Conservation (phyloP, 2,797 vertebrate species). For the Labeo calbasu region DNA sequence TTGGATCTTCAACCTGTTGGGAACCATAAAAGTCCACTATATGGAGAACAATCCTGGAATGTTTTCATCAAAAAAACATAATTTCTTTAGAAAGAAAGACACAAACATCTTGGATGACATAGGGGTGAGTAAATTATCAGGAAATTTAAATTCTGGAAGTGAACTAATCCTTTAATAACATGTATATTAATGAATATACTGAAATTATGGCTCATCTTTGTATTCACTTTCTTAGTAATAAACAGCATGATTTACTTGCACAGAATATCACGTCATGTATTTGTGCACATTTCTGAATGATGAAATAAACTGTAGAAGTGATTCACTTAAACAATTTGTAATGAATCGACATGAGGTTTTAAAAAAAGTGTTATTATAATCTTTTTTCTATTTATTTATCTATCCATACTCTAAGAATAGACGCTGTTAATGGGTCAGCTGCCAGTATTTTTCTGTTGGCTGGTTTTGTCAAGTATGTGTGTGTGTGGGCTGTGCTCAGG, state of each 20-base stretch:
- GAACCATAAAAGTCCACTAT: too few relatives aligned
- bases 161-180: too few relatives aligned
- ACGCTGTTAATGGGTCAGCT: conserved; percentile 7
- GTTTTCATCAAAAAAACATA: too few relatives aligned
- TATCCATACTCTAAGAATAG: background rate
- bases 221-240: too few relatives aligned
- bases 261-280: background rate
- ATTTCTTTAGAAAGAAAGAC: too few relatives aligned
- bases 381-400: background rate
- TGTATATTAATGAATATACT: too few relatives aligned
- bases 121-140: too few relatives aligned
- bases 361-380: background rate
- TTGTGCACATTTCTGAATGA: background rate
- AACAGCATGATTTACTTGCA: background rate
- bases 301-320: background rate
- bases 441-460: background rate
- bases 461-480: conserved; percentile 39
- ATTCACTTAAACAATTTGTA: background rate
- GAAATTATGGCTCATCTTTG: too few relatives aligned
- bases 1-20: too few relatives aligned
- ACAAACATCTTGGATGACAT: too few relatives aligned
- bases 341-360: background rate
- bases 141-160: too few relatives aligned
- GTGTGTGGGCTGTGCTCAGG: conserved; percentile 36
- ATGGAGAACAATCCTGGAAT: too few relatives aligned